Evolutionary conservation across 2,888 invertebrate genomes (phyloP).

Genomic region (Hemithea aestivaria): DNA sequence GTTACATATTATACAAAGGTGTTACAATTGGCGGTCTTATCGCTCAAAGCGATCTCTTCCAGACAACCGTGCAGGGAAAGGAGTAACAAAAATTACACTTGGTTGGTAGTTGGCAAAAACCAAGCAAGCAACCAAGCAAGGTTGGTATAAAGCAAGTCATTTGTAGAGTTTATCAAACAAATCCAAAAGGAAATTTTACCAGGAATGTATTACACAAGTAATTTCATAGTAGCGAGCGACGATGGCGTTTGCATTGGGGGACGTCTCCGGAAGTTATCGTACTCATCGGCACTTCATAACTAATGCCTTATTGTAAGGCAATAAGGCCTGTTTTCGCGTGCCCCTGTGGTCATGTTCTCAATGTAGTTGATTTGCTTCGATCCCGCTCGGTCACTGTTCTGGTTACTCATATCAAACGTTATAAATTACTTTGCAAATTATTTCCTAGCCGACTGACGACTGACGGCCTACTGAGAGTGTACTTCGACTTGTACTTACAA

Average conservation of each 20-base stretch:
- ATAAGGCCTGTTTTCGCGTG: slow-evolving; percentile 14
- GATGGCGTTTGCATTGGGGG: slow-evolving; percentile 55
- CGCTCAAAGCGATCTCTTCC: too few species aligned
- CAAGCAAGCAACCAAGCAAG: too few species aligned
- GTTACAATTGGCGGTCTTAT: too few species aligned
- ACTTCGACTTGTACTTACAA: neutral
- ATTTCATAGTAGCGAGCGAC: slow-evolving; percentile 36
- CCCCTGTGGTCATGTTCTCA: slow-evolving; percentile 40
- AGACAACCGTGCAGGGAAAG: too few species aligned
- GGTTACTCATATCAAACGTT: slow-evolving; percentile 47
- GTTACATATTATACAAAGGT: too few species aligned
- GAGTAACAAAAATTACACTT: too few species aligned
- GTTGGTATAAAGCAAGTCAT: too few species aligned
- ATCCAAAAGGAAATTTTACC: too few species aligned
- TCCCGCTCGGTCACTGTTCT: slow-evolving; percentile 74
- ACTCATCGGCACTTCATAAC: slow-evolving; percentile 21
- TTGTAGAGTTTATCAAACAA: too few species aligned
- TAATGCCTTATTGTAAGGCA: slow-evolving; percentile 14
- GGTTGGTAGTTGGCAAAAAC: too few species aligned
- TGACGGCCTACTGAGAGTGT: slow-evolving; percentile 7
- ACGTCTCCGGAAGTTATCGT: slow-evolving; percentile 68
- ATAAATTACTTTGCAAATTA: slow-evolving; percentile 26
- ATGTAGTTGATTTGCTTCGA: slow-evolving; percentile 66
- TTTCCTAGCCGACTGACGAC: slow-evolving; percentile 23
- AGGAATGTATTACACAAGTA: slow-evolving; percentile 20